phyloP scores from a whole-genome alignment of 2,113 vertebrate species.

The Megaceryle torquata region DNA sequence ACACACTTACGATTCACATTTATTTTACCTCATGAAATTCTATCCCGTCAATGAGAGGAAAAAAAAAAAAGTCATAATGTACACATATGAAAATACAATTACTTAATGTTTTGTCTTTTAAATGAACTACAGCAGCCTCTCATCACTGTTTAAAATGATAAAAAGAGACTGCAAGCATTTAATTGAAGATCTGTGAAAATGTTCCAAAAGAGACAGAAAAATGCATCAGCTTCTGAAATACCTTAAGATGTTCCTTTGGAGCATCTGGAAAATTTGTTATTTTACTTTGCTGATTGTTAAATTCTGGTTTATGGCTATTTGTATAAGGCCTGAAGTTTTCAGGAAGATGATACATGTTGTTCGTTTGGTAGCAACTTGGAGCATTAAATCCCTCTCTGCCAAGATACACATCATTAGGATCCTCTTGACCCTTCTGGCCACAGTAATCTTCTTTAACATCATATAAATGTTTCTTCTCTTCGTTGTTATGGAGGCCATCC shows the following conservation, averaged over 20 bases:
- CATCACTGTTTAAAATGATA: neutral
- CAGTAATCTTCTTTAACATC: slow-evolving; percentile 64
- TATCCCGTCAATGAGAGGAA: neutral
- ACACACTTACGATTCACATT: neutral
- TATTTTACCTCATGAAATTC: neutral
- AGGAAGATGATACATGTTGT: slow-evolving; percentile 64
- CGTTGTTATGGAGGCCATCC: slow-evolving; percentile 53
- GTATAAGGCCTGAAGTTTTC: slow-evolving; percentile 74
- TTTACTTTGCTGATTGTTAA: slow-evolving; percentile 60
- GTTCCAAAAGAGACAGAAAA: neutral
- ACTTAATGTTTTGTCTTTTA: neutral
- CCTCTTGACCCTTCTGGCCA: slow-evolving; percentile 63
- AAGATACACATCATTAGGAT: slow-evolving; percentile 64
- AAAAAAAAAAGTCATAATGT: neutral
- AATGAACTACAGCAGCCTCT: neutral
- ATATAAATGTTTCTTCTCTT: slow-evolving; percentile 66
- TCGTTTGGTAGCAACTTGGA: slow-evolving; percentile 67
- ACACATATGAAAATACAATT: neutral
- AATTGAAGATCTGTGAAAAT: neutral
- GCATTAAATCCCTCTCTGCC: slow-evolving; percentile 73
- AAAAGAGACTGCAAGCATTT: neutral
- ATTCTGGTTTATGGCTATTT: slow-evolving; percentile 63
- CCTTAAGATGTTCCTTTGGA: slow-evolving; percentile 79
- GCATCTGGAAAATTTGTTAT: slow-evolving; percentile 59
- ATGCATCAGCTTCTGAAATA: slow-evolving; percentile 43